phyloP scores from a whole-genome alignment of 2,888 invertebrate species.

The Cordilura impudica region DNA sequence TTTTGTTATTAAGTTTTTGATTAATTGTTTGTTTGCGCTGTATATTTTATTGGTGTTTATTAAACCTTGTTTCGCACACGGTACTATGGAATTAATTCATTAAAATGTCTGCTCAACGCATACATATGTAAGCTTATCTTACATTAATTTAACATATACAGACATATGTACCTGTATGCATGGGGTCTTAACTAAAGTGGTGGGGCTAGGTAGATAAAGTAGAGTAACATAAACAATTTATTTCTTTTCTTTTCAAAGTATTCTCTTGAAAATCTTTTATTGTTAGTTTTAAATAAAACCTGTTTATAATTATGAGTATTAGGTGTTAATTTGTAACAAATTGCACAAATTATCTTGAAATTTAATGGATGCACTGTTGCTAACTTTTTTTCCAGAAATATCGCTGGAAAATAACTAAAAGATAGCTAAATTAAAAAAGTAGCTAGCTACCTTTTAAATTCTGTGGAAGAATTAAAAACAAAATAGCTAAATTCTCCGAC shows the following conservation, averaged over 20 bases:
- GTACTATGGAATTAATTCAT: constrained; percentile 8
- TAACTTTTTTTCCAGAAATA: too few relatives aligned
- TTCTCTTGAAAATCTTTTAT: not conserved
- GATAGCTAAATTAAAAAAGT: too few relatives aligned
- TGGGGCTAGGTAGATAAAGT: constrained; percentile 1
- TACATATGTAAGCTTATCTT: constrained; percentile 13
- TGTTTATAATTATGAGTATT: not conserved
- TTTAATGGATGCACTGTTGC: too few relatives aligned
- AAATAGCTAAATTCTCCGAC: too few relatives aligned
- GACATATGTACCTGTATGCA: not conserved
- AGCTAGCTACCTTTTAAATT: too few relatives aligned
- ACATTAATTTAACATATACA: not conserved
- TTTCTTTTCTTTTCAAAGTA: not conserved
- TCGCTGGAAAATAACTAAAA: too few relatives aligned
- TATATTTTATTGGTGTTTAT: not conserved
- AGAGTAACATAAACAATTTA: not conserved
- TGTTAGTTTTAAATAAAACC: not conserved
- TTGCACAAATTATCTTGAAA: too few relatives aligned
- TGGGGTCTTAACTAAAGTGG: not conserved
- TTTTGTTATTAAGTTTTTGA: not conserved
- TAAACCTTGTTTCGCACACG: not conserved
- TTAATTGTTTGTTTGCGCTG: not conserved
- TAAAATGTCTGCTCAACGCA: not conserved
- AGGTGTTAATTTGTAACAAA: too few relatives aligned
- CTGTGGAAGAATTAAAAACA: too few relatives aligned